Evolutionary conservation across 2,797 vertebrate species (phyloP).

Genomic region (Etheostoma nigrum): DNA sequence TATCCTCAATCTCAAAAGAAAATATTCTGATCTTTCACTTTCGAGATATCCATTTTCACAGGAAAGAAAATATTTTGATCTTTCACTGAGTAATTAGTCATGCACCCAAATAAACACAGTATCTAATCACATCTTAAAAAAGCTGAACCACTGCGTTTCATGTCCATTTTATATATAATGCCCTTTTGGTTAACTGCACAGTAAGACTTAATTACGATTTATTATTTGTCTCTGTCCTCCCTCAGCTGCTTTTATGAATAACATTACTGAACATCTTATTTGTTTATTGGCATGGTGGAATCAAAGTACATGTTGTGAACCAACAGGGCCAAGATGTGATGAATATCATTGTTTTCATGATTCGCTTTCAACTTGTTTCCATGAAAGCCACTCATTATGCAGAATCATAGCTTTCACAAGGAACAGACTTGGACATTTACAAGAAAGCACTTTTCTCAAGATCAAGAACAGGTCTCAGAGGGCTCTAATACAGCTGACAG

Average conservation of each 20-base stretch:
- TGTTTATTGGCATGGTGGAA: conserved; percentile 44
- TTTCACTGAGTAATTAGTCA: conserved; percentile 15
- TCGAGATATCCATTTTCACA: background rate
- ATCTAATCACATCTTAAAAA: conserved; percentile 20
- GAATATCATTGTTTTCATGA: conserved; percentile 65
- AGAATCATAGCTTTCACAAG: conserved; percentile 70
- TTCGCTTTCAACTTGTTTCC: conserved; percentile 61
- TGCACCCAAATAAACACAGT: conserved; percentile 11
- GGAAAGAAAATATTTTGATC: conserved; percentile 14
- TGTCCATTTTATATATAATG: conserved; percentile 29
- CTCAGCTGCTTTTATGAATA: conserved; percentile 51
- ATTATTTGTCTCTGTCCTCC: conserved; percentile 29
- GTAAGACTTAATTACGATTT: conserved; percentile 36
- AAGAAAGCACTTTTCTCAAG: conserved; percentile 69
- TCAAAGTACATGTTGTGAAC: conserved; percentile 50
- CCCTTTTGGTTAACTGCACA: conserved; percentile 21
- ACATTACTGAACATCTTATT: conserved; percentile 49
- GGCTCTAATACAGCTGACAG: conserved; percentile 75
- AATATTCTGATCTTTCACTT: background rate
- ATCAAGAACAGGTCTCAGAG: conserved; percentile 76
- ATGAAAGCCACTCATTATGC: conserved; percentile 66
- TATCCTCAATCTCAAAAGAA: background rate
- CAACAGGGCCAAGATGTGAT: conserved; percentile 49
- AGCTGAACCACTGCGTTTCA: conserved; percentile 19
- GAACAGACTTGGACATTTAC: conserved; percentile 68